Evolutionary conservation across 2,113 vertebrate genomes (phyloP), one percentile per base, ranked within the genome.

Genomic region (Macaca nemestrina): DNA sequence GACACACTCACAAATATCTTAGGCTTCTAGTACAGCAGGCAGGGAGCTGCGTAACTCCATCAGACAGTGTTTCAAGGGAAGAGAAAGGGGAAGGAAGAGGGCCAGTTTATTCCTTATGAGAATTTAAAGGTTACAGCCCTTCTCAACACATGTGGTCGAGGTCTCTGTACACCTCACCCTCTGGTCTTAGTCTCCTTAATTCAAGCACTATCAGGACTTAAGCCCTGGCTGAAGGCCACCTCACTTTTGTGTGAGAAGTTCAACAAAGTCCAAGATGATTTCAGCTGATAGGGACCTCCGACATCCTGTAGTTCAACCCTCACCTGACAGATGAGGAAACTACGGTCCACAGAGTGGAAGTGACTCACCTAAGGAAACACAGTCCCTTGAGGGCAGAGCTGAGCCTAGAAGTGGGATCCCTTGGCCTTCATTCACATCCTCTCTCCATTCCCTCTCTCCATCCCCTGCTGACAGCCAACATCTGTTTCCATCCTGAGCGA

Each of bases 11-110:
- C 17, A 11, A 14, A 52, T 10, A 75, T 25, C 17, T n/a, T 14
- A 35, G 45, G 50, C n/a, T 68, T n/a, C 88, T 68, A 20, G 9
- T 6, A 23, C 5, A 45, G 35, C 52, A 67, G 82, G 30, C 86
- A 70, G 52, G 0, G 3, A 52, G 38, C 20, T 32, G 43, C 0
- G 0, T 3, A 23, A 1, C 52, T 35, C 52, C 10, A 0, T 48
- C 43, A n/a, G 88, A 23, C 9, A 7, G 48, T 3, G 5, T 76
- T 57, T 59, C 40, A 43, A 30, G 38, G 80, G 25, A 88, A 55
- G 88, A 57, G 48, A 75, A 59, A 0, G 2, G 6, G 22, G 30
- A 76, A 76, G 25, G 45, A 14, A 0, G 27, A 38, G 68, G n/a
- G 57, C 59, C 32, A 13, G 12, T 52, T 40, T 8, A 32, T 18